Percentiles rank a stretch among this genome's conserved stretches.
Evolutionary conservation across 2,888 invertebrate genomes (phyloP).

Genomic region (Callinectes sapidus): DNA sequence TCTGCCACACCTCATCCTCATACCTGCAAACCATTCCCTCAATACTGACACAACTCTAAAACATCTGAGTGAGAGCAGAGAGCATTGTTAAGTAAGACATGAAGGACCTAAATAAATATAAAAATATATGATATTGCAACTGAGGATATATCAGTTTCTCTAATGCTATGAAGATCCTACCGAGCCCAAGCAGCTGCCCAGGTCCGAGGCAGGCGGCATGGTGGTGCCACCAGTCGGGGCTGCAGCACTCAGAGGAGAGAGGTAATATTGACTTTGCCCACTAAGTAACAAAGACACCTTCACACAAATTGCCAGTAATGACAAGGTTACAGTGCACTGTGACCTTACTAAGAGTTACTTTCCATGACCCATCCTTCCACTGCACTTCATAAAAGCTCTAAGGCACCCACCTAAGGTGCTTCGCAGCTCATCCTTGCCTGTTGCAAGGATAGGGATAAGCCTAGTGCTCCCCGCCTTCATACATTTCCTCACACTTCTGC

Average conservation of each 20-base stretch:
- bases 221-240: background rate
- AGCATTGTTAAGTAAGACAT: constrained; percentile 36
- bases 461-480: constrained; percentile 60
- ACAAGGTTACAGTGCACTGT: constrained; percentile 8
- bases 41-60: constrained; percentile 7
- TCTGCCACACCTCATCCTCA: background rate
- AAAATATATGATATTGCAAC: constrained; percentile 36
- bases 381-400: background rate
- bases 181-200: constrained; percentile 20
- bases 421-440: background rate
- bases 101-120: constrained; percentile 33
- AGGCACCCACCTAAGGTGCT: background rate
- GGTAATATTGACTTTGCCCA: constrained; percentile 19
- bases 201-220: background rate
- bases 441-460: background rate
- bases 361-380: constrained; percentile 2
- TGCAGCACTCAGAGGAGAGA: constrained; percentile 7
- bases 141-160: constrained; percentile 18
- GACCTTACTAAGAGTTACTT: background rate
- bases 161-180: constrained; percentile 10
- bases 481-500: constrained; percentile 77
- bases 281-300: constrained; percentile 35
- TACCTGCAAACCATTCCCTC: background rate
- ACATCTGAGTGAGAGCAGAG: constrained; percentile 19
- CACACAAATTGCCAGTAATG: background rate